Base-by-base conservation (phyloP, 2,888 invertebrate genomes). In the Calameuta idolon region DNA sequence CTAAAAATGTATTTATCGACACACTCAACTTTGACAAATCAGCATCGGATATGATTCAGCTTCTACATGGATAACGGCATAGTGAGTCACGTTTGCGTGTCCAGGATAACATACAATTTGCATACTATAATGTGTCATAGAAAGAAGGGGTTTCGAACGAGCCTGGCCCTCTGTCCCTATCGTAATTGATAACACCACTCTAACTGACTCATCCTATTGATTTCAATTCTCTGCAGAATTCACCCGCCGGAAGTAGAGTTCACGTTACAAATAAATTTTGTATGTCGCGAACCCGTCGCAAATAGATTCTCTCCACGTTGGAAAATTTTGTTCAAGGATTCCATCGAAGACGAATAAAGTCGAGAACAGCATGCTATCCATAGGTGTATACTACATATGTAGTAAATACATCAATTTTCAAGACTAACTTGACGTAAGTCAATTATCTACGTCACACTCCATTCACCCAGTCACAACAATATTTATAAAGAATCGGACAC, bases 21-120 rank as follows among this genome's bases (percentile, higher is more conserved):
- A 23, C 55, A 31, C 23, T 34, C 71, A 71, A 33, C 34, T 71
- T 71, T 2, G 30, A 33, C 71, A 71, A 23, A 71, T 71, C 11
- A 23, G 69, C 69, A 71, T 71, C 33, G 71, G 33, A 71, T 71
- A 34, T 71, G 71, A 71, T 71, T 71, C 71, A 71, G 71, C 34
- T 34, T 31, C 71, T 71, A 31, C 0, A 71, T 11, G 33, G 31
- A 71, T 71, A 71, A 34, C 71, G 12, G 12, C 31, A 34, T 31
- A 33, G 15, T 69, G 30, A 71, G 33, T 71, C 71, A 71, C 71
- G 33, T 34, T 34, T 71, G 31, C 71, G 33, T 71, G 71, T 31
- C 71, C 31, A 34, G 31, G 71, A 71, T 71, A 71, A n/a, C 12
- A 31, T 55, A 23, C 33, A 34, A 33, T 71, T 71, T 34, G 71